Conservation (phyloP, 2,113 vertebrate genomes). For the Manacus vitellinus region DNA sequence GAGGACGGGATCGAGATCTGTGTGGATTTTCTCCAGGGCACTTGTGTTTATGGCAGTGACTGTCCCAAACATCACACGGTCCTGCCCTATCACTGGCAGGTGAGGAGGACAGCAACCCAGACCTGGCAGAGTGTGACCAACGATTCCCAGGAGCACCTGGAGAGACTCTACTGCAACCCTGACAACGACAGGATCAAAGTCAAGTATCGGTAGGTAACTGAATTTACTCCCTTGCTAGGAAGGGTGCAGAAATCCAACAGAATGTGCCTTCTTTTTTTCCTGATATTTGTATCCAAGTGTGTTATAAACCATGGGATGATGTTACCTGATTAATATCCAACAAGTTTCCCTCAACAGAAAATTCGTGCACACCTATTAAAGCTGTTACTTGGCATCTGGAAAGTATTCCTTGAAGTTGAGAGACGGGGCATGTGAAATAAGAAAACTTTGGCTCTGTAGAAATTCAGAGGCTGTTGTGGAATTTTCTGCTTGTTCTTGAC, state of each 20-base stretch:
- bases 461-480: neutral
- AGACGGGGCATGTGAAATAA: neutral
- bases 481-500: neutral
- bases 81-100: conserved; percentile 96
- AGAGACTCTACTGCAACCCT: conserved; percentile 98
- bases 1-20: conserved; percentile 90
- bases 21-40: conserved; percentile 94
- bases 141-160: conserved; percentile 97
- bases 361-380: neutral
- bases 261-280: neutral
- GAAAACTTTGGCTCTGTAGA: neutral
- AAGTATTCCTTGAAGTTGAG: neutral
- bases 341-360: neutral
- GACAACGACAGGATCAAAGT: conserved; percentile 94
- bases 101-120: conserved; percentile 84
- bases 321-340: neutral
- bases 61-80: conserved; percentile 95
- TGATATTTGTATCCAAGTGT: neutral
- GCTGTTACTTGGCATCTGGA: neutral
- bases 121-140: conserved; percentile 93
- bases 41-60: conserved; percentile 90
- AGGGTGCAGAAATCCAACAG: neutral
- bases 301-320: neutral
- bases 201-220: conserved; percentile 88
- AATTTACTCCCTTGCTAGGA: neutral